phyloP scores from a whole-genome alignment of 2,888 invertebrate genomes.

The Tubiluchus corallicola region DNA sequence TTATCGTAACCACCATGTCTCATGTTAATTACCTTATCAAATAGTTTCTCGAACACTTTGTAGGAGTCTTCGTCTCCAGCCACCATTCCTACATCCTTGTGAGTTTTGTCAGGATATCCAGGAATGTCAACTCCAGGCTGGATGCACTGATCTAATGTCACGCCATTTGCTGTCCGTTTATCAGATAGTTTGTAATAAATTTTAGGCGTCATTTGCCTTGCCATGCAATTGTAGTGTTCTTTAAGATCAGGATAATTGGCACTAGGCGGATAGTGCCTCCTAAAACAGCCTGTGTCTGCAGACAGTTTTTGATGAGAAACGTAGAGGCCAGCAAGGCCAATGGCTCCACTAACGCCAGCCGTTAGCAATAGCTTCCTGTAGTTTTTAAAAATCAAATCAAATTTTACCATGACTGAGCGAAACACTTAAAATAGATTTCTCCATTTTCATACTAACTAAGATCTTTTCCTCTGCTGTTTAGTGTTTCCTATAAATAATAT shows the following conservation, averaged over 20 bases:
- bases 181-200: constrained; percentile 4
- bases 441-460: no score
- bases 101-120: constrained; percentile 14
- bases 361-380: no score
- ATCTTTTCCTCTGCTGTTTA: no score
- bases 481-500: no score
- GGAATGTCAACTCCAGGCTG: constrained; percentile 18
- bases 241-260: neutral
- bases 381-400: no score
- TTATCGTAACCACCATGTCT: constrained; percentile 14
- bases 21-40: constrained; percentile 15
- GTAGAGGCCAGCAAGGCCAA: no score
- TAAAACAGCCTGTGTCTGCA: no score
- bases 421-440: no score
- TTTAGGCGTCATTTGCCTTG: constrained; percentile 9
- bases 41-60: constrained; percentile 15
- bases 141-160: constrained; percentile 13
- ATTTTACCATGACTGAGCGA: no score
- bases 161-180: constrained; percentile 2
- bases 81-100: constrained; percentile 16
- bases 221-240: constrained; percentile 12
- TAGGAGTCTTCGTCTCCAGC: constrained; percentile 18
- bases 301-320: no score
- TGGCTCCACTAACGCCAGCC: no score
- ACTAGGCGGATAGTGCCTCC: no score